A percentile compares a stretch with the other conserved stretches of the same genome.
Evolutionary conservation across 2,888 invertebrate genomes (phyloP).

Genomic region (Thalpophila matura): DNA sequence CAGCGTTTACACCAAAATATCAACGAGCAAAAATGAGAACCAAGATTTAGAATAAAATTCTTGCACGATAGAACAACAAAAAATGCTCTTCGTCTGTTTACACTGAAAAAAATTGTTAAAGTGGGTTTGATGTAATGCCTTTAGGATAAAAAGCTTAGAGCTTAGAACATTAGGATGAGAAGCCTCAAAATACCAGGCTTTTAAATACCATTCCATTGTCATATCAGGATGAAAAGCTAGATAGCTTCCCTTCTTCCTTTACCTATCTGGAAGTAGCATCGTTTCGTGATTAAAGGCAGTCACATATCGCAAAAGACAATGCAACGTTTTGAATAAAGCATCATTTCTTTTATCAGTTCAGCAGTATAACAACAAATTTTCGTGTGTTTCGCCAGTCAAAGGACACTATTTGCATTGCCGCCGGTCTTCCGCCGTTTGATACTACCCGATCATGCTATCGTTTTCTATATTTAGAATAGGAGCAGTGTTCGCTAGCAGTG

Average conservation of each 20-base stretch:
- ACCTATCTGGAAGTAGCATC: background rate
- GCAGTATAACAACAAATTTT: slow-evolving; percentile 19
- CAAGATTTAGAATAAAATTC: too few relatives aligned
- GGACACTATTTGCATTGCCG: slow-evolving; percentile 54
- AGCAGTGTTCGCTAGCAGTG: background rate
- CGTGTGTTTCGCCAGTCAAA: slow-evolving; percentile 52
- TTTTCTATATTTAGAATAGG: slow-evolving; percentile 19
- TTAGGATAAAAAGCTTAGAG: too few relatives aligned
- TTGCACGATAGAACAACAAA: too few relatives aligned
- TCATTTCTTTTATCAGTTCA: slow-evolving; percentile 40
- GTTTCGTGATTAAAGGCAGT: slow-evolving; percentile 21
- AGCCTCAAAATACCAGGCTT: too few relatives aligned
- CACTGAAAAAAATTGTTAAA: too few relatives aligned
- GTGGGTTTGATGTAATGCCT: too few relatives aligned
- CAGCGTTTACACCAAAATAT: too few relatives aligned
- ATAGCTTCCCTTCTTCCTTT: background rate
- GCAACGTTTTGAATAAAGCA: slow-evolving; percentile 25
- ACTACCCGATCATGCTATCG: slow-evolving; percentile 38
- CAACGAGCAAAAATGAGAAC: too few relatives aligned
- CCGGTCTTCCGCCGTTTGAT: slow-evolving; percentile 35
- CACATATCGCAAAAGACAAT: background rate
- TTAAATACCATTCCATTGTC: too few relatives aligned
- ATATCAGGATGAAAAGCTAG: too few relatives aligned
- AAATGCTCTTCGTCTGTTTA: too few relatives aligned
- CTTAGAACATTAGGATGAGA: too few relatives aligned